Conservation (phyloP, 2,113 vertebrate species). For the Cariama cristata region DNA sequence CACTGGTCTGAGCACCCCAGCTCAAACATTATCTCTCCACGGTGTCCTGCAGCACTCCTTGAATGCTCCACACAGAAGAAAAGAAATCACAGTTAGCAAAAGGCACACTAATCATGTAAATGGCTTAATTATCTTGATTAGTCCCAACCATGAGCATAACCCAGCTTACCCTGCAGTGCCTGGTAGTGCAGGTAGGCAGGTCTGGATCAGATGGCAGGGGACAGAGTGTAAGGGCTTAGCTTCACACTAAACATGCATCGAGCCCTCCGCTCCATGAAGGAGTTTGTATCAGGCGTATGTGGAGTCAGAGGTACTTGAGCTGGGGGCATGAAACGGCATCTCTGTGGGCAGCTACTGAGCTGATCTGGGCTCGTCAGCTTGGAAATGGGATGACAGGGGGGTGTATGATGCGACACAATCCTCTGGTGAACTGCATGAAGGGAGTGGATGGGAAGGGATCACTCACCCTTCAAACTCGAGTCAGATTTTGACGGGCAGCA, state of each 20-base stretch:
- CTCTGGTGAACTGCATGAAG: background rate
- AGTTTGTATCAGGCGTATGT: background rate
- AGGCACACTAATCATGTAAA: background rate
- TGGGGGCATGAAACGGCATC: background rate
- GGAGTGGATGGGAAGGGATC: background rate
- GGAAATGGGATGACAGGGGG: background rate
- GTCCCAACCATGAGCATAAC: background rate
- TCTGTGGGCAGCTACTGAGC: background rate
- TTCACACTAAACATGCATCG: background rate
- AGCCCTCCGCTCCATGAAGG: fast-evolving
- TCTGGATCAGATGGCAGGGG: background rate
- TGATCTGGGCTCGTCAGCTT: fast-evolving
- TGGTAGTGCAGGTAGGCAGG: background rate
- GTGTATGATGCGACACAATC: fast-evolving
- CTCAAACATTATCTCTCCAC: background rate
- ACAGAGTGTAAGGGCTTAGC: background rate
- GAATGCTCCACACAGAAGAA: background rate
- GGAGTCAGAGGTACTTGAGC: background rate
- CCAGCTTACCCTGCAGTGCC: background rate
- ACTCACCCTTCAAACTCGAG: background rate
- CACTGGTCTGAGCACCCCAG: background rate
- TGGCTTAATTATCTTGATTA: background rate
- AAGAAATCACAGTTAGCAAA: background rate
- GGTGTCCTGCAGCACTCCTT: background rate
- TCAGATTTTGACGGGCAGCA: background rate